Percentiles rank a stretch among this genome's conserved stretches.
phyloP scores from a whole-genome alignment of 2,113 vertebrate genomes.

The Vombatus ursinus region DNA sequence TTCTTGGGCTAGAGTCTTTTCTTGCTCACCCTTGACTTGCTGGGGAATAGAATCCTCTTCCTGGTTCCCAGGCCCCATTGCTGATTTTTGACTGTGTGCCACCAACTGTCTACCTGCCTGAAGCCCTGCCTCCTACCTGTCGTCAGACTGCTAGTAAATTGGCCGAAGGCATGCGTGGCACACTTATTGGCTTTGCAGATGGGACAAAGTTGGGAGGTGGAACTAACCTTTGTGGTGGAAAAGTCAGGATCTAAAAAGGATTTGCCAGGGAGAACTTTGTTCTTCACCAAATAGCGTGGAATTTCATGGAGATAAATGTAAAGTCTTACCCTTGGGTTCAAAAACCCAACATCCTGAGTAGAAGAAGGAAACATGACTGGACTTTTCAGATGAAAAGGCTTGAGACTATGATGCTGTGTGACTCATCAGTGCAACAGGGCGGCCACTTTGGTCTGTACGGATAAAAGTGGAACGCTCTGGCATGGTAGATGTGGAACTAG shows the following conservation, averaged over 20 bases:
- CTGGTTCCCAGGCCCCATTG: neutral
- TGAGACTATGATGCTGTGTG: neutral
- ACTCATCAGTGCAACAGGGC: neutral
- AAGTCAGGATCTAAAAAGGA: neutral
- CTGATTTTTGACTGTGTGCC: neutral
- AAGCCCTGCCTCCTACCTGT: neutral
- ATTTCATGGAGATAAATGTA: neutral
- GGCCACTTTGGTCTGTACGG: neutral
- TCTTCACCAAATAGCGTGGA: neutral
- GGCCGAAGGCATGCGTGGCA: neutral
- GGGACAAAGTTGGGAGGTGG: neutral
- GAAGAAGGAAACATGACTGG: neutral
- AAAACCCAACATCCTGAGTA: neutral
- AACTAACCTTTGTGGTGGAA: neutral
- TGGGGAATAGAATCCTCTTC: neutral
- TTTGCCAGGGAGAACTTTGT: neutral
- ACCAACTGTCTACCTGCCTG: neutral
- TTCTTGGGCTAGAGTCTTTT: neutral
- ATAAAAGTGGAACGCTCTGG: neutral
- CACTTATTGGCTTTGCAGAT: neutral
- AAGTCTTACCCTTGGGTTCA: neutral
- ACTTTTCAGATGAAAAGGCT: neutral
- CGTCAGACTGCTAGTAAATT: neutral
- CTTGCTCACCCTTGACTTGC: neutral
- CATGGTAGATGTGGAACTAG: neutral